phyloP scores from a whole-genome alignment of 53 echinoderm and acorn worm genomes.

The Paracentrotus lividus region DNA sequence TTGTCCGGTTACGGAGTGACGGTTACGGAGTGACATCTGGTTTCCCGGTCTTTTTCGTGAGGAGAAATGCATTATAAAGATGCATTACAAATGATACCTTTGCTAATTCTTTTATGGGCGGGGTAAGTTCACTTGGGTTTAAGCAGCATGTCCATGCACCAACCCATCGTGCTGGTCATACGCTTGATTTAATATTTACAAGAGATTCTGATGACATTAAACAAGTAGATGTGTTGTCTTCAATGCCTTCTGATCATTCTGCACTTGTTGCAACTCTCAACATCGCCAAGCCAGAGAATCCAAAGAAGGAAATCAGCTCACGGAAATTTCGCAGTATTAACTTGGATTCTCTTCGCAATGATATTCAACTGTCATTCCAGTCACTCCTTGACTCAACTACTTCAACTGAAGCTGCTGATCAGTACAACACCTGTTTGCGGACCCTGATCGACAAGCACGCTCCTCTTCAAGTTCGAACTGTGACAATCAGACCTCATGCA shows the following conservation, averaged over 20 bases:
- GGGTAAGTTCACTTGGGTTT: too few relatives aligned
- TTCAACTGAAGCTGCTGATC: too few relatives aligned
- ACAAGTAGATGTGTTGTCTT: neutral
- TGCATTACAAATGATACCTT: slow-evolving; percentile 38
- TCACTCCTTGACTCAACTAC: neutral
- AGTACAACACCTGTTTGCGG: too few relatives aligned
- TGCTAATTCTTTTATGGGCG: neutral
- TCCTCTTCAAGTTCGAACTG: too few relatives aligned
- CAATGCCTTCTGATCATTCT: neutral
- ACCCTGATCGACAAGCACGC: too few relatives aligned
- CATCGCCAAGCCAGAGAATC: neutral
- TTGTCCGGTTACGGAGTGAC: too few relatives aligned
- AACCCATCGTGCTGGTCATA: slow-evolving; percentile 49
- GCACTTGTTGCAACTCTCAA: slow-evolving; percentile 14
- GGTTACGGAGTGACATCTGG: too few relatives aligned
- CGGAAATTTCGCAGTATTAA: slow-evolving; percentile 51
- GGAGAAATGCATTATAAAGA: too few relatives aligned
- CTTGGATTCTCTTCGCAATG: slow-evolving; percentile 40
- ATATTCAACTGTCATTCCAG: neutral
- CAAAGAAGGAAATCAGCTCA: slow-evolving; percentile 39
- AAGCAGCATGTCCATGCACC: neutral
- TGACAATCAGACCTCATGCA: too few relatives aligned
- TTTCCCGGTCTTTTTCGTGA: too few relatives aligned
- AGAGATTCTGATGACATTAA: neutral
- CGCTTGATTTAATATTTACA: neutral